phyloP scores from a whole-genome alignment of 92 coral and sea anemone species.

The Palythoa grandiflora region DNA sequence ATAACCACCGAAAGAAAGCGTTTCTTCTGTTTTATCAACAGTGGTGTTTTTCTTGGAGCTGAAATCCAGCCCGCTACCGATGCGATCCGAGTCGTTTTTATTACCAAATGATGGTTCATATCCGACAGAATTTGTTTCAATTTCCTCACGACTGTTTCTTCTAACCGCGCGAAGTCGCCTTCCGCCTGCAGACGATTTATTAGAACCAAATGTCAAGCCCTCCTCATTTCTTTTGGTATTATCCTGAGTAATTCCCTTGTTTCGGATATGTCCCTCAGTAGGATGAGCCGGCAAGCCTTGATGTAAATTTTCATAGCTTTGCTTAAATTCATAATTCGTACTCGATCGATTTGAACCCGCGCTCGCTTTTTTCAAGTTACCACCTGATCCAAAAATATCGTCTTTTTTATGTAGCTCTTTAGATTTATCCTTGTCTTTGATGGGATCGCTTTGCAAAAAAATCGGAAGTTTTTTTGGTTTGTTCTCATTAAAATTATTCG shows the following conservation, averaged over 20 bases:
- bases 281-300: slow-evolving; percentile 95
- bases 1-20: slow-evolving; percentile 63
- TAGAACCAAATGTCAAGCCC: slow-evolving; percentile 81
- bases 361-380: slow-evolving; percentile 63
- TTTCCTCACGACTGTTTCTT: slow-evolving; percentile 49
- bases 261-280: slow-evolving; percentile 69
- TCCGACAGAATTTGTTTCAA: slow-evolving; percentile 52
- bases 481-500: slow-evolving; percentile 38
- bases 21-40: slow-evolving; percentile 51
- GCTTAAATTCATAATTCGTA: slow-evolving; percentile 77
- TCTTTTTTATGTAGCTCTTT: slow-evolving; percentile 57
- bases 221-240: slow-evolving; percentile 61
- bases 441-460: slow-evolving; percentile 70
- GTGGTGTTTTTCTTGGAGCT: slow-evolving; percentile 46
- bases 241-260: slow-evolving; percentile 52
- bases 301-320: slow-evolving; percentile 90
- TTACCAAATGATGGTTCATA: slow-evolving; percentile 79
- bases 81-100: slow-evolving; percentile 52
- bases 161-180: slow-evolving; percentile 49
- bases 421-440: slow-evolving; percentile 49
- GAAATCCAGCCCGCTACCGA: slow-evolving; percentile 78
- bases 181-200: slow-evolving; percentile 71
- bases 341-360: slow-evolving; percentile 69
- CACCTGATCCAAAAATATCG: slow-evolving; percentile 59
- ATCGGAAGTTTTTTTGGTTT: slow-evolving; percentile 84